A percentile compares a stretch with the other conserved stretches of the same genome.
Conservation (phyloP, 2,888 invertebrate genomes). For the Nymphalis c-album region DNA sequence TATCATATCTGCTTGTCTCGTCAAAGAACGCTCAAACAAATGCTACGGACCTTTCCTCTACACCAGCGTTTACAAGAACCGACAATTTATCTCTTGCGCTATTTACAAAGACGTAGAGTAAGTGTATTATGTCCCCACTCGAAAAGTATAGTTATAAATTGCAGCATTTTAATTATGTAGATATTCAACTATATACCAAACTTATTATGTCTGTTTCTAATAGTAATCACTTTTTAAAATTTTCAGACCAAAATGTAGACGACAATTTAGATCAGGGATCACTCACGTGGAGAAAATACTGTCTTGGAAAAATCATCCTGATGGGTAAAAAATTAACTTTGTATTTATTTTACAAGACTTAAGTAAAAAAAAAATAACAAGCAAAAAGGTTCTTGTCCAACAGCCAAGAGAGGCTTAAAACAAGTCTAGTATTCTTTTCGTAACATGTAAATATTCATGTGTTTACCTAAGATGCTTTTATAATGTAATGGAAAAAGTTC, state of each 20-base stretch:
- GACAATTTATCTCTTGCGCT: slow-evolving; percentile 69
- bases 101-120: slow-evolving; percentile 69
- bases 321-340: slow-evolving; percentile 55
- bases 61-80: slow-evolving; percentile 68
- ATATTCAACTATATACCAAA: too few relatives aligned
- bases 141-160: neutral
- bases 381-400: too few relatives aligned
- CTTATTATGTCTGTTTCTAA: too few relatives aligned
- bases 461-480: too few relatives aligned
- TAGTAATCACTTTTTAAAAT: neutral
- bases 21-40: slow-evolving; percentile 65
- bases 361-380: too few relatives aligned
- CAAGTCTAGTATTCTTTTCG: too few relatives aligned
- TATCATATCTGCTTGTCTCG: slow-evolving; percentile 68
- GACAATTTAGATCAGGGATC: slow-evolving; percentile 67
- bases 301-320: slow-evolving; percentile 67
- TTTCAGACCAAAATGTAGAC: slow-evolving; percentile 63
- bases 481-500: too few relatives aligned
- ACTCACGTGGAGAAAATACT: slow-evolving; percentile 61
- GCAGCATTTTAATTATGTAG: too few relatives aligned
- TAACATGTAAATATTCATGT: too few relatives aligned
- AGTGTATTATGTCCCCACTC: slow-evolving; percentile 37
- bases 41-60: slow-evolving; percentile 73
- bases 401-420: too few relatives aligned
- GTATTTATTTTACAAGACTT: too few relatives aligned